Percentiles rank a stretch among this genome's conserved stretches.
These are phyloP conservation scores for Anabas testudineus DNA, from an alignment of 2,797 vertebrate species.

Conservation along the genomic window DNA sequence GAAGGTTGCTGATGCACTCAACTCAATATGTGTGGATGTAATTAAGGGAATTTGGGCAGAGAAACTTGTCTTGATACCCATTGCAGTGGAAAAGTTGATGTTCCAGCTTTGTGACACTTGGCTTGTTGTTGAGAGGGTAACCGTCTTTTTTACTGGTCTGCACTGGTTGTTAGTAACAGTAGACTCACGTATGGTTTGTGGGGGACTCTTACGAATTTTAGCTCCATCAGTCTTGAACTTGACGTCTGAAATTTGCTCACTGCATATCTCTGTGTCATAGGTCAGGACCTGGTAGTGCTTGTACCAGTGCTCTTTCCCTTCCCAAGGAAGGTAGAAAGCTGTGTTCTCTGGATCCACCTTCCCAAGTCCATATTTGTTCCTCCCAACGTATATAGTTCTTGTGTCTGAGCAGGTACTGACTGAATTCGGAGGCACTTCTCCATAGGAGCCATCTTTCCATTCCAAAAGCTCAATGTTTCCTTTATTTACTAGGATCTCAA, in stretches of 20 bases:
- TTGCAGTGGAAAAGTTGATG: conserved; percentile 43
- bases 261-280: conserved; percentile 46
- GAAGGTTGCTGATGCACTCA: conserved; percentile 35
- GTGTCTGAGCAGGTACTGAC: conserved; percentile 57
- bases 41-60: conserved; percentile 49
- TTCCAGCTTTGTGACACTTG: conserved; percentile 62
- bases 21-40: background rate
- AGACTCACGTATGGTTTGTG: conserved; percentile 57
- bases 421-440: conserved; percentile 56
- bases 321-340: conserved; percentile 70
- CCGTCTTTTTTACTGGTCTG: conserved; percentile 34
- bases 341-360: conserved; percentile 58
- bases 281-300: conserved; percentile 67
- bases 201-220: conserved; percentile 41
- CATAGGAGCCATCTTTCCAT: conserved; percentile 60
- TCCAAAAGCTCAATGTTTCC: conserved; percentile 71
- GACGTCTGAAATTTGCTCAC: conserved; percentile 54
- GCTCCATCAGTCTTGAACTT: conserved; percentile 52
- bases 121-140: conserved; percentile 46
- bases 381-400: conserved; percentile 59
- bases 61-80: conserved; percentile 32
- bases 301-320: conserved; percentile 64
- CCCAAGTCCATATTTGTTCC: conserved; percentile 75
- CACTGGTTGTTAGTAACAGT: conserved; percentile 52
- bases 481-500: conserved; percentile 71